A percentile compares a stretch with the other conserved stretches of the same genome.
These are phyloP conservation scores for Helogale parvula DNA, from an alignment of 2,113 vertebrate genomes.

Conservation along the genomic window DNA sequence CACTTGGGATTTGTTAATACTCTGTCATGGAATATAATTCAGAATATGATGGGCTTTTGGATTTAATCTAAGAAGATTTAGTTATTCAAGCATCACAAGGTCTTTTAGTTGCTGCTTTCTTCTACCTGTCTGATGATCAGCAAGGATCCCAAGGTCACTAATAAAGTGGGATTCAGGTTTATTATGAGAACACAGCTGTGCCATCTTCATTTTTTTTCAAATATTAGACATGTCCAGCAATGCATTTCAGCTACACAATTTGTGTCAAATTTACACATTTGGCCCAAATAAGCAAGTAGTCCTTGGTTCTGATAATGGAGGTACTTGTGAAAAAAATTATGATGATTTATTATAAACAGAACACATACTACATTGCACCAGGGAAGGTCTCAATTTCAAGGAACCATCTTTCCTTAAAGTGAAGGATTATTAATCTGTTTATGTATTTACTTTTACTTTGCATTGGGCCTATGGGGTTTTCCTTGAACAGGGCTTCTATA, in stretches of 20 bases:
- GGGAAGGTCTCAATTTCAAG: not conserved
- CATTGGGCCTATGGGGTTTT: not conserved
- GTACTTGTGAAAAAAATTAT: not conserved
- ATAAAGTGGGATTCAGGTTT: not conserved
- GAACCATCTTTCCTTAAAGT: not conserved
- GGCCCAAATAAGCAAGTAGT: not conserved
- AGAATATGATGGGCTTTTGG: conserved; percentile 36
- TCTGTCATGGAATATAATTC: conserved; percentile 31
- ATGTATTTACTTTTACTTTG: conserved; percentile 5
- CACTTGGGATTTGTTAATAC: conserved; percentile 29
- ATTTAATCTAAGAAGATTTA: conserved; percentile 56
- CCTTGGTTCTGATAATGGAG: conserved; percentile 27
- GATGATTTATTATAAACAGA: conserved; percentile 39
- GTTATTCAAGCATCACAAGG: conserved; percentile 36
- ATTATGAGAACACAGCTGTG: not conserved
- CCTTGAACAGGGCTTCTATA: not conserved
- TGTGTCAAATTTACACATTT: conserved; percentile 16
- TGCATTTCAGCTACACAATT: not conserved
- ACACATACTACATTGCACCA: not conserved
- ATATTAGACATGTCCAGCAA: not conserved
- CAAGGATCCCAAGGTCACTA: conserved; percentile 23
- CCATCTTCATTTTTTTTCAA: not conserved
- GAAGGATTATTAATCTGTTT: conserved; percentile 35
- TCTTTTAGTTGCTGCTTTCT: conserved; percentile 49
- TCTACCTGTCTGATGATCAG: conserved; percentile 31